Base-by-base conservation (phyloP, 2,888 invertebrate genomes). In the Mimas tiliae region DNA sequence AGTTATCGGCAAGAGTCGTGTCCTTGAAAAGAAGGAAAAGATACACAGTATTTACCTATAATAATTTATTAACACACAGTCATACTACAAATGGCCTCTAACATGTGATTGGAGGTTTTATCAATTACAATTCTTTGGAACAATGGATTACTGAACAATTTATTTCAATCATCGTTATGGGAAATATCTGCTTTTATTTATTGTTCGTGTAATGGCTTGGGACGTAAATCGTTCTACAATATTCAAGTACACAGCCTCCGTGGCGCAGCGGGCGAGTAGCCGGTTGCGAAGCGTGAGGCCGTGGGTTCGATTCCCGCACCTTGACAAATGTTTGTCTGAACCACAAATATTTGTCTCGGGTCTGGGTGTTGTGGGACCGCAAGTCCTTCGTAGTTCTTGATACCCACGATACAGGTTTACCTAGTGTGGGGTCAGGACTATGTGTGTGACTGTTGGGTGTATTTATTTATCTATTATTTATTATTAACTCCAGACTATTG, bases 61-160 rank as follows among this genome's bases (percentile, higher is more conserved):
- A 58, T 42, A 3, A 58, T 42, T 38, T 55, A 42, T 42, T 38
- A 38, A 38, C 58, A 58, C 42, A 58, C 11, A 16, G 16, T 16
- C 47, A 48, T 16, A 48, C 9, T 50, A 7, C 50, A 50, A 42
- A 19, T 19, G 38, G 16, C 38, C 58, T 19, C 58, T 14, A 19
- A n/a, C 16, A 19, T 53, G 34, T 58, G 16, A 38, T 16, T 38
- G 11, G 19, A 58, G 19, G 12, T 19, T 42, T 19, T 21, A 58
- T 42, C 19, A 58, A 58, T 58, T 58, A 58, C 16, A 19, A 38
- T 58, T 19, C 16, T 6, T 38, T 42, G 50, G 64, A 82, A 87
- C 87, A 88, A 88, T 86, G 67, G 86, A 78, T 88, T 88, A 85
- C 82, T 76, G 82, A 82, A 86, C 74, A 78, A 80, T 80, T 84